A percentile compares a stretch with the other conserved stretches of the same genome.
phyloP scores from a whole-genome alignment of 2,888 invertebrate species.

The Tinea semifulvella region DNA sequence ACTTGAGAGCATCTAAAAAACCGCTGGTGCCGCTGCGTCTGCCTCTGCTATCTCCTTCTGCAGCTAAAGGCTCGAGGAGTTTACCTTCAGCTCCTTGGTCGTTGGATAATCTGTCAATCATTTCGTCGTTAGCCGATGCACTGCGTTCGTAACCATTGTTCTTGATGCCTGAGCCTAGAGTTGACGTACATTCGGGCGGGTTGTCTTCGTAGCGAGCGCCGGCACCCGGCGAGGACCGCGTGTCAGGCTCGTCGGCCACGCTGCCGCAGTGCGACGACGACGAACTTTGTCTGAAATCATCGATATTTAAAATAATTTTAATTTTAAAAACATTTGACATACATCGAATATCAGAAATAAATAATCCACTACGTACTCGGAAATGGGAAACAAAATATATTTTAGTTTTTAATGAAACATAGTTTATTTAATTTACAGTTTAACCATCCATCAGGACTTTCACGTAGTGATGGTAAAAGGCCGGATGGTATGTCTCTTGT shows the following conservation, averaged over 20 bases:
- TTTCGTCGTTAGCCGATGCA: conserved; percentile 50
- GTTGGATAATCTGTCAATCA: conserved; percentile 54
- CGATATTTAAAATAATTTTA: too few species aligned
- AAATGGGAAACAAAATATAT: too few species aligned
- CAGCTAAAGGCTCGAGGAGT: too few species aligned
- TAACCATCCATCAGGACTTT: too few species aligned
- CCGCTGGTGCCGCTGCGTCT: neutral
- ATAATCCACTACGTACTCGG: too few species aligned
- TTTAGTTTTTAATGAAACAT: too few species aligned
- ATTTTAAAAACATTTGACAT: too few species aligned
- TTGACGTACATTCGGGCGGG: conserved; percentile 56
- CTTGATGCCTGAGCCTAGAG: conserved; percentile 56
- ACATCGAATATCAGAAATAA: too few species aligned
- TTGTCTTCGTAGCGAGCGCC: conserved; percentile 48
- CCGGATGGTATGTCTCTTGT: too few species aligned
- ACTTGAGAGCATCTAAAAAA: too few species aligned
- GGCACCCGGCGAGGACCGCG: conserved; percentile 58
- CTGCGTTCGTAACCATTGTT: conserved; percentile 63
- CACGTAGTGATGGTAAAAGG: too few species aligned
- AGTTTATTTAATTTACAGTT: too few species aligned
- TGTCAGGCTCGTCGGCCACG: conserved; percentile 59
- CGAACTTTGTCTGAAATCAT: conserved; percentile 61
- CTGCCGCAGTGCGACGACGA: conserved; percentile 63
- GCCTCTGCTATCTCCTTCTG: neutral
- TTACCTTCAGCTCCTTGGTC: conserved; percentile 64